Evolutionary conservation across 2,888 invertebrate species (phyloP), one percentile per base, ranked within the genome.

Genomic region (Drosophila monieri): DNA sequence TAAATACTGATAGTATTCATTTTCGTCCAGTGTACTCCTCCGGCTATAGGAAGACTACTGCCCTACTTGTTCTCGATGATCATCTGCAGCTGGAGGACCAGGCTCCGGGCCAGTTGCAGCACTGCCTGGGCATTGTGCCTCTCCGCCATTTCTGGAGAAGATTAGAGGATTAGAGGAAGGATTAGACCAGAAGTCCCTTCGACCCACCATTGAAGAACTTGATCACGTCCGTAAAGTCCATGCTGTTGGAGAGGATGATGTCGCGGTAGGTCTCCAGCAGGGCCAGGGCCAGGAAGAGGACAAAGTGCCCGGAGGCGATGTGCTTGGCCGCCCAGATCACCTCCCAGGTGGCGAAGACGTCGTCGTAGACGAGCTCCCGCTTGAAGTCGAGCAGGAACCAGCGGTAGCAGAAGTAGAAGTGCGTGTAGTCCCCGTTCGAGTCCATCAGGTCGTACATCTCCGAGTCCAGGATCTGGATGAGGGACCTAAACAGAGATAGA

Each of bases 371-470:
- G 75, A 99, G 92, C 91, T 99, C 98, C 90, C 98, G 92, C 91
- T 99, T 99, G 90, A 99, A 99, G 92, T 99, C 98, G 55, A 99
- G 93, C 73, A 99, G 93, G 93, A 98, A 98, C 98, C 98, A 98
- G 44, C 98, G 95, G 91, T 99, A 99, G 92, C 98, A 98, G 92
- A 98, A 99, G 92, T 98, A 99, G 92, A 99, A 97, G 91, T 99
- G 98, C 3, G 98, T 98, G 92, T 97, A 98, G 92, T 99, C 98
- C 0, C 97, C 97, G 91, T 97, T 97, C 54, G 97, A 96, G 88
- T 97, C 97, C 96, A 98, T 98, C 90, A 97, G 93, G 88, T 98
- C 97, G 92, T 97, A 98, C 93, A 99, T 93, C 92, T 98, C 98
- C 25, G 96, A 95, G 91, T 99, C 98, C 80, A 98, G 92, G 77